These are phyloP conservation scores for Pelodytes ibericus DNA, from an alignment of 2,797 vertebrate genomes.

Conservation along the genomic window DNA sequence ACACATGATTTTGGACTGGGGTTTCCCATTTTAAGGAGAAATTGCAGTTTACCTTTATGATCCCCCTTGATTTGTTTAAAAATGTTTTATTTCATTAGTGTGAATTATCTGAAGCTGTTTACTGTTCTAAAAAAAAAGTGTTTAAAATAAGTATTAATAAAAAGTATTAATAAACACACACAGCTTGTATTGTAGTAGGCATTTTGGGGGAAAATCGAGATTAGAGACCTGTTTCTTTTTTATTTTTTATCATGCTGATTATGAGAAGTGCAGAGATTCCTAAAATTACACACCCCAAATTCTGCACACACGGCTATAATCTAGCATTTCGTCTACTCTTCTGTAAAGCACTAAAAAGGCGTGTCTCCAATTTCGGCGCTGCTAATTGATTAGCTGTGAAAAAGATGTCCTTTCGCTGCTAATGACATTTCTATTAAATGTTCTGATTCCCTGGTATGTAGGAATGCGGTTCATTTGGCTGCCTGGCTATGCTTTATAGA, in stretches of 20 bases:
- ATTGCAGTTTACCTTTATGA: no score
- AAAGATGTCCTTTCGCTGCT: background rate
- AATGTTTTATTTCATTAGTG: no score
- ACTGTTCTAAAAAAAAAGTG: no score
- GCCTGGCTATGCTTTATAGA: background rate
- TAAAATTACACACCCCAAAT: background rate
- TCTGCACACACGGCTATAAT: background rate
- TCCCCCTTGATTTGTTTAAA: no score
- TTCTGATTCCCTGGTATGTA: background rate
- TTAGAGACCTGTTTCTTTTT: no score
- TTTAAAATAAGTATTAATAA: no score
- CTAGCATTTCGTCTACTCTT: background rate
- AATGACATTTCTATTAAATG: background rate
- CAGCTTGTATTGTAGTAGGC: no score
- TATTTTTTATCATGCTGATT: background rate
- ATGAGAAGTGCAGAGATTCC: background rate
- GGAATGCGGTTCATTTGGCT: background rate
- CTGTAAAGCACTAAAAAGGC: background rate
- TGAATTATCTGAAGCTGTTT: no score
- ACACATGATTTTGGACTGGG: no score
- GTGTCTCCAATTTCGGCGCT: background rate
- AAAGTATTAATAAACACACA: no score
- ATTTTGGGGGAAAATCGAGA: no score
- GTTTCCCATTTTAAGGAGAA: no score
- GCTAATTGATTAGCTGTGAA: background rate